Percentiles rank a stretch among this genome's conserved stretches.
phyloP scores from a whole-genome alignment of 2,113 vertebrate genomes.

The Talpa occidentalis region DNA sequence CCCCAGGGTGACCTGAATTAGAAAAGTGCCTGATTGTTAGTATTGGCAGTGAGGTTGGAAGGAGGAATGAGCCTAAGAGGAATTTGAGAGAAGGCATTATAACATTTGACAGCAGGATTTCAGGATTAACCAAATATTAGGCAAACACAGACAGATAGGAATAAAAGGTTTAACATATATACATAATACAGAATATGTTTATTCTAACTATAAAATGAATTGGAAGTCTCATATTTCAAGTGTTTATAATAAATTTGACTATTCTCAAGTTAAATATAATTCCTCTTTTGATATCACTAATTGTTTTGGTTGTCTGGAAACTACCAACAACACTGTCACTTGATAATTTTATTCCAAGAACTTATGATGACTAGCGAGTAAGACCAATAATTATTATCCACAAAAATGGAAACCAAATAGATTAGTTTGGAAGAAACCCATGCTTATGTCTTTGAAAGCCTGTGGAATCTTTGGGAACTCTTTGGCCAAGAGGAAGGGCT shows the following conservation, averaged over 20 bases:
- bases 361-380: constrained; percentile 8
- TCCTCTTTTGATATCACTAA: constrained; percentile 28
- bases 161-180: neutral
- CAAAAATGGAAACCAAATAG: constrained; percentile 13
- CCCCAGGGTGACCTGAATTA: neutral
- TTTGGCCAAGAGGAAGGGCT: constrained; percentile 42
- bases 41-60: neutral
- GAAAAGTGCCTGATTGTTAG: neutral
- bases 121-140: neutral
- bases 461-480: neutral
- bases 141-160: neutral
- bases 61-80: neutral
- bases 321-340: neutral
- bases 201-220: neutral
- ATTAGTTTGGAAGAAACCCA: constrained; percentile 27
- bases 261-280: constrained; percentile 30
- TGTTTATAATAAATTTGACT: constrained; percentile 32
- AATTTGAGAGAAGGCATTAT: neutral
- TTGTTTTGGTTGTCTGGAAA: neutral
- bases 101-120: neutral
- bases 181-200: neutral
- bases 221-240: neutral
- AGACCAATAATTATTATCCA: constrained; percentile 17
- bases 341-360: neutral
- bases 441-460: constrained; percentile 37